A percentile compares a stretch with the other conserved stretches of the same genome.
phyloP scores from a whole-genome alignment of 2,888 invertebrate species.

The Tenthredo livida region DNA sequence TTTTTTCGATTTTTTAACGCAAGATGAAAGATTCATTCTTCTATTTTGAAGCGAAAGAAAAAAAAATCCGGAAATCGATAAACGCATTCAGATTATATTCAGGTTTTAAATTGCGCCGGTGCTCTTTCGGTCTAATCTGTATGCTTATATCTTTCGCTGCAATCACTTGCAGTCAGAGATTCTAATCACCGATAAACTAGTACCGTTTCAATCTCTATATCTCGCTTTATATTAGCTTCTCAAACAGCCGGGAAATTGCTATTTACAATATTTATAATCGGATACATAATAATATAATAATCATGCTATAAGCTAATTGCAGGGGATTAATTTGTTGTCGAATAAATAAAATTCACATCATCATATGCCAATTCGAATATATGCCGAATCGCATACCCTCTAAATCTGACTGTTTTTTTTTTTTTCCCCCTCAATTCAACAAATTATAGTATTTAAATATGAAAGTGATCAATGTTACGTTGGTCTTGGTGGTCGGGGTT shows the following conservation, averaged over 20 bases:
- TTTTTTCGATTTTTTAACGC: neutral
- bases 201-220: neutral
- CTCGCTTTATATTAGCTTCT: neutral
- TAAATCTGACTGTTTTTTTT: too few relatives aligned
- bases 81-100: neutral
- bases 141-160: neutral
- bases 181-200: conserved; percentile 21
- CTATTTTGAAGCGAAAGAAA: neutral
- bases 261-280: neutral
- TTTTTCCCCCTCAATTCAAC: too few relatives aligned
- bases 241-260: conserved; percentile 33
- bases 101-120: neutral
- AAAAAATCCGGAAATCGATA: neutral
- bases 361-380: too few relatives aligned
- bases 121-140: neutral
- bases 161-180: conserved; percentile 40
- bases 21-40: neutral
- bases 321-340: neutral
- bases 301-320: neutral
- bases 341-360: too few relatives aligned
- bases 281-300: neutral
- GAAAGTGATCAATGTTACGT: too few relatives aligned
- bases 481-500: too few relatives aligned
- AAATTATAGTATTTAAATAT: too few relatives aligned
- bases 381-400: too few relatives aligned